Base-by-base conservation (phyloP, 2,113 vertebrate species). In the Chiloscyllium plagiosum region DNA sequence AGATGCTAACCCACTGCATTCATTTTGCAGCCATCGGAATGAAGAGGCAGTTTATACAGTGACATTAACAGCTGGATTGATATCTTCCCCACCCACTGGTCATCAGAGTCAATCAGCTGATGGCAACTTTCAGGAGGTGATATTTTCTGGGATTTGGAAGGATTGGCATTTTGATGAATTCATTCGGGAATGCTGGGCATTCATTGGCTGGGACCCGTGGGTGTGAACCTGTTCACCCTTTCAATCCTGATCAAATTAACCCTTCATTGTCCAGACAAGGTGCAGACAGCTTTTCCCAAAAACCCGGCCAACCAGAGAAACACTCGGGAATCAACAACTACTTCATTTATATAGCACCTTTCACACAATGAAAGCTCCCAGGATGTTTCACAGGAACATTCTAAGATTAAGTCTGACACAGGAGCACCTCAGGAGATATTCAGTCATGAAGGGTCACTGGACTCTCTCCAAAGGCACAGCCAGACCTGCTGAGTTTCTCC, bases 41-140 rank as follows among this genome's bases (percentile, higher is more conserved):
- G 56, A 61, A 61, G 56, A 61, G 56, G 56, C 56, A 61, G 56
- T 61, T 61, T 61, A 61, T 61, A 61, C 56, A 61, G 89, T 92
- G 89, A 92, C 89, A 92, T 92, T 92, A 92, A 56, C 89, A 65
- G 65, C 89, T 65, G 72, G 56, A 4, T 92, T 92, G 66, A 92
- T 92, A 92, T 66, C n/a, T 92, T 92, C 89, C 29, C 65, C 56
- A 65, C n/a, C 56, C 56, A 92, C 3, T 37, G 89, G 52, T 33
- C 29, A 92, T 65, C 89, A 92, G 29, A 76, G n/a, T 92, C 56
- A 92, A 92, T 92, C n/a, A 92, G 65, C 65, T 19, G 15, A 65
- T 56, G 65, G 33, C 56, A 65, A 19, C 56, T 37, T 56, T n/a
- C 56, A 13, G 12, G 4, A 92, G 2, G 1, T 10, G 61, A 17